phyloP scores from a whole-genome alignment of 2,113 vertebrate genomes.

The Microcebus griseorufus region DNA sequence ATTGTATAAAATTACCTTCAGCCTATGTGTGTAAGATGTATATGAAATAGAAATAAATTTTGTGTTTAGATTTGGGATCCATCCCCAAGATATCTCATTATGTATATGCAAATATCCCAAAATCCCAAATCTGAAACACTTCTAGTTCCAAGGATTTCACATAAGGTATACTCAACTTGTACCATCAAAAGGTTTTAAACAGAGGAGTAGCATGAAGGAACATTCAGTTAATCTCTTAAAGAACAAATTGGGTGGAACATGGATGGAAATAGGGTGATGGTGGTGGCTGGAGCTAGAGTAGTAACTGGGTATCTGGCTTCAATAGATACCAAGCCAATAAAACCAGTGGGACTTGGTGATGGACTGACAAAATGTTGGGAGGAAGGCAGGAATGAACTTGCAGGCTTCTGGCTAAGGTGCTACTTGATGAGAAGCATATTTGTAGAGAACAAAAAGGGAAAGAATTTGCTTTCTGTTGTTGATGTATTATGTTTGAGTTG shows the following conservation, averaged over 20 bases:
- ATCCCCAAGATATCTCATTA: not conserved
- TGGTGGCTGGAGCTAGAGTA: not conserved
- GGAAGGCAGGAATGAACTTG: not conserved
- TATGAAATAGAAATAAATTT: not conserved
- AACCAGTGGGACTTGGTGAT: not conserved
- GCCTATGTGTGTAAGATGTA: not conserved
- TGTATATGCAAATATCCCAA: not conserved
- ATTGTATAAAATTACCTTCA: not conserved
- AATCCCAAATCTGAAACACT: not conserved
- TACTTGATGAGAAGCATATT: not conserved
- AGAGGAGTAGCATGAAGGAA: not conserved
- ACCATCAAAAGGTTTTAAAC: not conserved
- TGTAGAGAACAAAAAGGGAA: not conserved
- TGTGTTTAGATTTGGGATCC: not conserved
- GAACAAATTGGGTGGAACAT: not conserved
- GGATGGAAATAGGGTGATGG: not conserved
- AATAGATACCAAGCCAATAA: not conserved
- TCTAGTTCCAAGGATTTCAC: not conserved
- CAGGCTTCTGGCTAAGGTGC: not conserved
- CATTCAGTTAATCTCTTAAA: not conserved
- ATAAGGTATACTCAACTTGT: not conserved
- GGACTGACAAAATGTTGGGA: no score
- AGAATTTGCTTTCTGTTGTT: not conserved
- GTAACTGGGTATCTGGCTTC: not conserved
- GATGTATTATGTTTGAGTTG: not conserved